Base-by-base conservation (phyloP, 2,888 invertebrate genomes). In the Dorcus parallelipipedus region DNA sequence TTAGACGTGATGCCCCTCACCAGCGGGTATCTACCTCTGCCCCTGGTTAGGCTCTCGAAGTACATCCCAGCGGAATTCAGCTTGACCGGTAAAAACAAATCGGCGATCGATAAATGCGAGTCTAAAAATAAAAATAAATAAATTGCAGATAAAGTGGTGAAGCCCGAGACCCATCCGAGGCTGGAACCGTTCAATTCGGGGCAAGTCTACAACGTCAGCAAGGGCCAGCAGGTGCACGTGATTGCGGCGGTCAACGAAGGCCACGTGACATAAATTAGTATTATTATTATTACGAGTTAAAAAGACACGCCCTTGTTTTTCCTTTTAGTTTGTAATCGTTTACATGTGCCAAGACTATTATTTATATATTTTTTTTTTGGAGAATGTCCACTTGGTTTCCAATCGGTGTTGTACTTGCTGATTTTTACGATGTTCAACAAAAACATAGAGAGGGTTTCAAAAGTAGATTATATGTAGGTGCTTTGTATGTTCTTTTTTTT, bases 1-100 rank as follows among this genome's bases (percentile, higher is more conserved):
- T 77, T 97, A 64, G 95, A 96, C 70, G 93, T 96, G 39, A 93
- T 96, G 91, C 96, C 96, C 3, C 79, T 97, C n/a, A 88, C 89
- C 20, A 90, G 93, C 20, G 97, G 97, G 17, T 92, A 89, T 75
- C 81, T 96, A 63, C 95, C 95, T 7, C 82, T 96, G 67, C 96
- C 97, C 3, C 85, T 89, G 52, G 91, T 97, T 58, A 83, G 94
- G 52, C 82, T 97, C 38, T 94, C 93, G 3, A 93, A 93, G 71
- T 96, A 95, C 77, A 91, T 93, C 70, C 91, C 92, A 1, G 91
- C 91, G 33, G 88, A 84, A 52, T 63, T 54, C 41, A 57, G 52
- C 10, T 53, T 57, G 40, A 55, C 48, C 43, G 62, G 60, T 64
- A 53, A 49, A 40, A 53, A 51, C 3, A 10, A 50, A 38, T 38